Evolutionary conservation across 2,888 invertebrate genomes (phyloP), one percentile per base, ranked within the genome.

Genomic region (Thecocarcelia acutangulata): DNA sequence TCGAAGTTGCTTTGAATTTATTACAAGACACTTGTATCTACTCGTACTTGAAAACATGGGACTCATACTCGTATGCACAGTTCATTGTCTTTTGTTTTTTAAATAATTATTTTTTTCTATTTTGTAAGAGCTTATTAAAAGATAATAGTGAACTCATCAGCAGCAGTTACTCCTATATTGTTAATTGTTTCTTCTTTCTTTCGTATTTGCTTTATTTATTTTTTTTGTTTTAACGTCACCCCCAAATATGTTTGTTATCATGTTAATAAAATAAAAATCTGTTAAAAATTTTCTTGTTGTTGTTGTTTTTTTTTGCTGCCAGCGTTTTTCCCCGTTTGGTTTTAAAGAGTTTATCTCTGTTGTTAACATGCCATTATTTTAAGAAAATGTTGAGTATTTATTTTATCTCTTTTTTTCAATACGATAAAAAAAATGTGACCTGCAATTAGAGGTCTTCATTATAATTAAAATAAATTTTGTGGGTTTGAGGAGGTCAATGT

Each of bases 311-410:
- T 44, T 44, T 42, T 19, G 9, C 37, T 40, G 58, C 48, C 40
- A 58, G 28, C 68, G 48, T 12, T 42, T 28, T 54, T n/a, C n/a
- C n/a, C n/a, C n/a, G n/a, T 24, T 69, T 48, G 11, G 21, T 54
- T 76, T 46, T 44, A 63, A 54, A 21, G 12, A 46, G 13, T 48
- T 56, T 48, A 4, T n/a, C 9, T 48, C 46, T 8, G 12, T 52
- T 12, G 46, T 63, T 52, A 69, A 46, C 69, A 77, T 69, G 50
- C 68, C 11, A 75, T 75, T 75, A 58, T 48, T 59, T 28, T 28
- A 42, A 21, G 24, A 19, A 17, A 56, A 42, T 63, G 56, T 28
- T 28, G 28, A 4, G 50, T 69, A 46, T 13, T 19, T 64, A 11
- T 28, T 54, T 73, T 13, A 12, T 19, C 37, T 13, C 9, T 28